phyloP scores from a whole-genome alignment of 2,888 invertebrate genomes.

The Agrypnus murinus region DNA sequence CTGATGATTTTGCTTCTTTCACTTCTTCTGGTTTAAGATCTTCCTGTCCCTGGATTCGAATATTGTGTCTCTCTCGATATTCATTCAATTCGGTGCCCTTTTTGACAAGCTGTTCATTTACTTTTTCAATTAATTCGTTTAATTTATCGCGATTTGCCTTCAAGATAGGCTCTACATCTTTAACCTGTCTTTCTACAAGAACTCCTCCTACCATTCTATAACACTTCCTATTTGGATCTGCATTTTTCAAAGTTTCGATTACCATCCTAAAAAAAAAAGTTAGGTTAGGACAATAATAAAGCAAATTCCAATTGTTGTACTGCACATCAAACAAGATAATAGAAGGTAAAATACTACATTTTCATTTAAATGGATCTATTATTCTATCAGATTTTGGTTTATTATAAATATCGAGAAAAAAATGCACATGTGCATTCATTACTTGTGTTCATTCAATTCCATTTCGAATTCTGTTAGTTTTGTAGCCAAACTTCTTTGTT shows the following conservation, averaged over 20 bases:
- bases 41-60: constrained; percentile 85
- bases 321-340: neutral
- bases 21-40: constrained; percentile 66
- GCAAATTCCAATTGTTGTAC: too few species aligned
- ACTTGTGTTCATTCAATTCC: constrained; percentile 98
- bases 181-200: constrained; percentile 93
- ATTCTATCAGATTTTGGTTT: too few species aligned
- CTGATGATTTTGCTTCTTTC: constrained; percentile 57
- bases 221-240: constrained; percentile 90
- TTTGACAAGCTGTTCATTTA: constrained; percentile 86
- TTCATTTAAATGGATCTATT: too few species aligned
- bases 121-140: constrained; percentile 83
- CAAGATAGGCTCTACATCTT: constrained; percentile 91
- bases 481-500: constrained; percentile 89
- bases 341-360: constrained; percentile 31
- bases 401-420: neutral
- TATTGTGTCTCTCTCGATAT: constrained; percentile 92
- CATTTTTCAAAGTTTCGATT: constrained; percentile 91
- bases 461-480: constrained; percentile 95
- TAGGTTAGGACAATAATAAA: constrained; percentile 47
- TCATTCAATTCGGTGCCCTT: constrained; percentile 95
- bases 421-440: constrained; percentile 62
- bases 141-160: constrained; percentile 87
- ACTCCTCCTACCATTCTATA: constrained; percentile 96
- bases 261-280: constrained; percentile 84